These are phyloP conservation scores for Doryteuthis pealeii DNA, from an alignment of 1,140 invertebrate genomes.

Conservation along the genomic window DNA sequence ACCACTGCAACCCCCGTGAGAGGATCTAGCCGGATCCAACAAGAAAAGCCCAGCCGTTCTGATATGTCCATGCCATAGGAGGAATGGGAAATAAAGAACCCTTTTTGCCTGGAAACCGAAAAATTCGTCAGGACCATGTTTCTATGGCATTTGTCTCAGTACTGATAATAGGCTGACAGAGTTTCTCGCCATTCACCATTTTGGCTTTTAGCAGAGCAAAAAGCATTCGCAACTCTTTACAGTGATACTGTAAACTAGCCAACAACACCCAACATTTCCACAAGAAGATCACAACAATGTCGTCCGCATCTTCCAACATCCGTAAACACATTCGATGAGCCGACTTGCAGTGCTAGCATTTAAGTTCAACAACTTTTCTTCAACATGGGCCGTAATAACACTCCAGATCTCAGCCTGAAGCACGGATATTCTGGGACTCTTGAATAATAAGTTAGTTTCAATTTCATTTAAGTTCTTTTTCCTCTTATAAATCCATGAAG, in stretches of 20 bases:
- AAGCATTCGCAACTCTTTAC: conserved; percentile 96
- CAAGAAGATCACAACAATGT: conserved; percentile 96
- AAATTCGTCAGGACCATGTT: conserved; percentile 97
- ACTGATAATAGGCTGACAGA: conserved; percentile 96
- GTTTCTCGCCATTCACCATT: conserved; percentile 91
- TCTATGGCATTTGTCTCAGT: conserved; percentile 95
- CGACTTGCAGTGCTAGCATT: conserved; percentile 98
- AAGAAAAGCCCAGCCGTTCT: conserved; percentile 98
- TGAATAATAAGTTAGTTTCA: conserved; percentile 98
- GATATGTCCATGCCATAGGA: conserved; percentile 94
- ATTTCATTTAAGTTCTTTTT: too few relatives aligned
- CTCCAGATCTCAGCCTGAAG: conserved; percentile 99
- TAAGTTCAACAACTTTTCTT: conserved; percentile 95
- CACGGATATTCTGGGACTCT: conserved; percentile 93
- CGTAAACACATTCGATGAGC: conserved; percentile 92
- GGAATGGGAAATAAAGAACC: conserved; percentile 97
- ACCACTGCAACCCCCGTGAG: conserved; percentile 99
- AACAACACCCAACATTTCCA: conserved; percentile 96
- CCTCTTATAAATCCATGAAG: too few relatives aligned
- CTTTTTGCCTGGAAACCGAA: conserved; percentile 99
- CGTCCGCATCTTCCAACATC: conserved; percentile 83
- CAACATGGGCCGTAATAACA: conserved; percentile 96
- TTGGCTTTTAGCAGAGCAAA: conserved; percentile 92
- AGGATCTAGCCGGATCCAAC: conserved; percentile 98
- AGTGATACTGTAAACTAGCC: conserved; percentile 97